Evolutionary conservation across 2,797 vertebrate genomes (phyloP), one percentile per base, ranked within the genome.

Genomic region (Argyrosomus regius): DNA sequence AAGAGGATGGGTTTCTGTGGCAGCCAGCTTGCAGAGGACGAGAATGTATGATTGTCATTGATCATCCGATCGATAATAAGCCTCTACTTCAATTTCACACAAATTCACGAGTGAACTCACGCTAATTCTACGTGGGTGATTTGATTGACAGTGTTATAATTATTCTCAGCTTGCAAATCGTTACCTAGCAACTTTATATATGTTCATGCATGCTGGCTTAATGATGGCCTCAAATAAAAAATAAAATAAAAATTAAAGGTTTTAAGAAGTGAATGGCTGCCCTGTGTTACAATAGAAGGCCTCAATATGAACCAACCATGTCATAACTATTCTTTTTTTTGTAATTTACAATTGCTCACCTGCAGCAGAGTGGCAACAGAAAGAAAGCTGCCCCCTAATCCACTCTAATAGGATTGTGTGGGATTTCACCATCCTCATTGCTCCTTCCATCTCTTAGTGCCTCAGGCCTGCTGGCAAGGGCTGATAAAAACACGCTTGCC

Each of bases 321-420:
- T 89, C 80, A 72, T 78, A 87, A 74, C 86, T 87, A 50, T 86
- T 87, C 82, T 80, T 79, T 79, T 59, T 85, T 81, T 79, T 86
- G 65, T 71, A 82, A 82, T 93, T 88, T 91, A 91, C 93, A 94
- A 89, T 93, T 89, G 82, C 87, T 90, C 91, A 94, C 93, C 95
- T 95, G 93, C 91, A 93, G 92, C 91, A 78, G 87, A 92, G 89
- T 86, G 85, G 86, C 87, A 85, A 88, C 84, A 89, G 75, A 92
- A 92, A 93, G 89, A 89, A 91, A 90, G 89, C 84, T 75, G 73
- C 83, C 86, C 85, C 90, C 90, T 95, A 95, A 95, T 96, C 95
- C 94, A 90, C 82, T 86, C 89, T 96, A 96, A 96, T 95, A 96
- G 95, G 96, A 96, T 96, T 95, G 94, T 90, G 94, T 93, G 91